Evolutionary conservation across 2,113 vertebrate genomes (phyloP), one percentile per base, ranked within the genome.

Genomic region (Etheostoma spectabile): DNA sequence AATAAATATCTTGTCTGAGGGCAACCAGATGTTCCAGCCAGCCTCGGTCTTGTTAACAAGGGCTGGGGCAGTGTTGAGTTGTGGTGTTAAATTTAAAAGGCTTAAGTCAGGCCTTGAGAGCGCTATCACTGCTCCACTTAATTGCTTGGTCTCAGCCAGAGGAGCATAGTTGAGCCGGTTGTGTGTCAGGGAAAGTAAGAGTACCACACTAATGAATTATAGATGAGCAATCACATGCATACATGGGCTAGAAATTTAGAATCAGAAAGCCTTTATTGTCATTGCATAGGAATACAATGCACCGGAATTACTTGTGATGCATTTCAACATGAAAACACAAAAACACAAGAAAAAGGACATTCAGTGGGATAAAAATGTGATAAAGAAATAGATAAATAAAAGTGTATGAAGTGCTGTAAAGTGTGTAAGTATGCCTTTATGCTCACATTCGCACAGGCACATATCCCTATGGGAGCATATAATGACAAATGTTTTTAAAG

Each of bases 1-100:
- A 53, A 71, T 76, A 87, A 84, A 88, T 74, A 80, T 89, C 65
- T 83, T 79, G 75, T 90, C 73, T 51, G 75, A 86, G 80, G 71
- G 56, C 77, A 72, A 66, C 77, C 84, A 79, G 89, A 89, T 92
- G 86, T 74, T 78, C 46, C 62, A 73, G 84, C 38, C 30, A 38
- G 64, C 63, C 62, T 14, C 2, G 67, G 74, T 35, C 86, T 66
- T 85, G 80, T 91, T 86, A 88, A 86, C 77, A 77, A 55, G 46
- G 61, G 22, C 74, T 45, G 21, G 59, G 70, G 49, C 61, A 64
- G 61, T 49, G 65, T 67, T 69, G 77, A 85, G 79, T 55, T 16
- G 21, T 38, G 77, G 72, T 82, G 77, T 83, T 85, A 72, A 79
- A 62, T 72, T 86, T 80, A 80, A 90, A 88, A 77, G 77, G 81